Conservation (phyloP, 2,797 vertebrate genomes). For the Notamacropus eugenii region DNA sequence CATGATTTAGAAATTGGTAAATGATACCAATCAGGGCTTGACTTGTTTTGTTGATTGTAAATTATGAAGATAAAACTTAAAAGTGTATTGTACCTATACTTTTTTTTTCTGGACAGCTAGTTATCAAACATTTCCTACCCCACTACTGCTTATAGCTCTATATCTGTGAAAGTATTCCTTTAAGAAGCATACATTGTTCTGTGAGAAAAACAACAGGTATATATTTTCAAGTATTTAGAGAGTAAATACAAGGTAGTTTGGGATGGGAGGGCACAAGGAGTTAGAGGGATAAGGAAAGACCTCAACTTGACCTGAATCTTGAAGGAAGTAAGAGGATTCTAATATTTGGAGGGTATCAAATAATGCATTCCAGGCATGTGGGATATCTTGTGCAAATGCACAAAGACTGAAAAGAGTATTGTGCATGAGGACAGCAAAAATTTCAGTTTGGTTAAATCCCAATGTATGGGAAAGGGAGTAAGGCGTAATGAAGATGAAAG, state of each 20-base stretch:
- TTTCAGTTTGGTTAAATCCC: neutral
- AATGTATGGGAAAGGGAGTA: neutral
- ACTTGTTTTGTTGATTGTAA: neutral
- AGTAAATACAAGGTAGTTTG: neutral
- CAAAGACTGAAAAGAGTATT: neutral
- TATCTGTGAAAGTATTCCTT: neutral
- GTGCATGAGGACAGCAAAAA: neutral
- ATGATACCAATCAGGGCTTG: neutral
- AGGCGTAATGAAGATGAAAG: neutral
- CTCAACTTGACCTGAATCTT: neutral
- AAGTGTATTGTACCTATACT: neutral
- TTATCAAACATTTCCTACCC: neutral
- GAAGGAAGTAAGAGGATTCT: neutral
- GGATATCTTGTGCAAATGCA: neutral
- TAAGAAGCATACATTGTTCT: neutral
- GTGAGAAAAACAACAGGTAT: neutral
- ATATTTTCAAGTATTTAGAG: neutral
- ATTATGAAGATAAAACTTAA: neutral
- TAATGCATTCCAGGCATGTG: neutral
- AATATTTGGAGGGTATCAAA: neutral
- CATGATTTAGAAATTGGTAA: neutral
- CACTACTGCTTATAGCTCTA: neutral
- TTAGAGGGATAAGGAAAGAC: neutral
- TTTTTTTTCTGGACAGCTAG: neutral
- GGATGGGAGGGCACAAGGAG: neutral